Evolutionary conservation across 2,888 invertebrate species (phyloP), one percentile per base, ranked within the genome.

Genomic region (Liposcelis brunnea): DNA sequence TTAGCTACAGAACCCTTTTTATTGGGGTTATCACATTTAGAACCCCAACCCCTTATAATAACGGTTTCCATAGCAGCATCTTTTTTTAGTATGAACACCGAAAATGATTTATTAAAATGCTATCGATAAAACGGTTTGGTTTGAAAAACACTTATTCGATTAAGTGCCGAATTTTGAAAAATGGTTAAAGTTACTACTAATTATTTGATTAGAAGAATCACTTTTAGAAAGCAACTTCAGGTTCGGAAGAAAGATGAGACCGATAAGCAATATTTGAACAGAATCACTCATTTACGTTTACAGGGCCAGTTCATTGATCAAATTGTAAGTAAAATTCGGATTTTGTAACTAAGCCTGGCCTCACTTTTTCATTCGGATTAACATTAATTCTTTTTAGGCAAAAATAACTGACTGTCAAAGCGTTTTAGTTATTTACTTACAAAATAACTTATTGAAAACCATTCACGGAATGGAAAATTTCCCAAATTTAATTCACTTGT

Each of bases 401-500:
- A 14, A 16, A 16, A 18, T 40, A n/a, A 14, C 16, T 15, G 40
- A 19, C 12, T 40, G 40, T 21, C 15, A 11, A 12, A 40, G 21
- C 19, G 40, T 83, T n/a, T 63, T 63, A 48, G 76, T 78, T 16
- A 60, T 77, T 37, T 80, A 67, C 58, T 57, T 74, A 21, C 77
- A 73, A 50, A 74, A 71, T 55, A 80, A 80, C 56, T 68, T 71
- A 53, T 71, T 79, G 45, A 60, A 63, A 2, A 66, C 64, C 58
- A 68, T 79, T 12, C 64, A 72, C 53, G 72, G 74, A 51, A 58
- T 79, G 31, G 65, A 70, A 34, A 54, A 58, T 4, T 59, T 73
- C n/a, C 55, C 55, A 11, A 69, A 70, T 49, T 59, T 84, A 36
- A 67, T 70, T 15, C 71, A 76, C 51, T 67, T 80, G 14, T 90